Percentiles rank a stretch among this genome's conserved stretches.
Conservation (phyloP, 2,888 invertebrate genomes). For the Nemurella pictetii region DNA sequence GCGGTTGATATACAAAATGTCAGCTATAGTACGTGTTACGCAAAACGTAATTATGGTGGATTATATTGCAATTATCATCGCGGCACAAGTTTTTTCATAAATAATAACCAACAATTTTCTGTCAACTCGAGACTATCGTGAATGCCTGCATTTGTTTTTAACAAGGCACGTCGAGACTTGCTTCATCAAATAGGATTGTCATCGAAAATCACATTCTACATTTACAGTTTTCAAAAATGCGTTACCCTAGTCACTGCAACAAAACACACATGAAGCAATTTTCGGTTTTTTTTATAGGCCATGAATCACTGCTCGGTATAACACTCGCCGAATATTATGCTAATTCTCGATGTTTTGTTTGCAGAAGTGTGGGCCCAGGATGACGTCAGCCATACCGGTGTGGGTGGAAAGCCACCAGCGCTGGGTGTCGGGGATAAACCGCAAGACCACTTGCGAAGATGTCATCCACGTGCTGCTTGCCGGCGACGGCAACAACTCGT, state of each 20-base stretch:
- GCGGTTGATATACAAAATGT: neutral
- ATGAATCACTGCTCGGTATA: neutral
- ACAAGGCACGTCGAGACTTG: too few species aligned
- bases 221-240: neutral
- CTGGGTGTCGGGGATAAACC: slow-evolving; percentile 77
- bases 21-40: neutral
- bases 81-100: neutral
- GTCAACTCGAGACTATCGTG: neutral
- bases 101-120: neutral
- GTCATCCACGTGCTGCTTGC: slow-evolving; percentile 71
- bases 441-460: slow-evolving; percentile 78
- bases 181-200: neutral
- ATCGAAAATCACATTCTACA: neutral
- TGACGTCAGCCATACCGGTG: slow-evolving; percentile 64
- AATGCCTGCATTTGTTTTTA: neutral
- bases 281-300: neutral
- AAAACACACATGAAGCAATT: neutral
- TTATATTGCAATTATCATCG: neutral
- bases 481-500: slow-evolving; percentile 52
- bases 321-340: slow-evolving; percentile 19
- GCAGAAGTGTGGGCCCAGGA: slow-evolving; percentile 3
- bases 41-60: neutral
- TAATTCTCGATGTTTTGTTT: neutral
- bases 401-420: slow-evolving; percentile 75
- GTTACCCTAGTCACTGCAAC: neutral